Percentiles rank a stretch among this genome's conserved stretches.
Conservation (phyloP, 92 coral and sea anemone species). For the Pocillopora grandis region DNA sequence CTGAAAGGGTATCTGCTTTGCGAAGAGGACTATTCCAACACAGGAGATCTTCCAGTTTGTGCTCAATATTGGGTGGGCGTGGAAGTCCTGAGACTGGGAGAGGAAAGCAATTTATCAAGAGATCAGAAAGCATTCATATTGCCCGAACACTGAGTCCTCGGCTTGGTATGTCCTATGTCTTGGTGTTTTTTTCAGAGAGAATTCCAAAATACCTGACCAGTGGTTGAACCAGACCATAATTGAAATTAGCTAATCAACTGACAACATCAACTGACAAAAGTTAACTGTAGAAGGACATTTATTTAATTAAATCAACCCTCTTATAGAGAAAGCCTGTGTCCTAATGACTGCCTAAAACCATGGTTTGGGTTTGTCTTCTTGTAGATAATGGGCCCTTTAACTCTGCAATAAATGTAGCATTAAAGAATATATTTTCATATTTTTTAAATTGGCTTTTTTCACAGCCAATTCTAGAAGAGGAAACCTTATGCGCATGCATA, state of each 20-base stretch:
- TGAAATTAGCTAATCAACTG: no score
- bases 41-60: slow-evolving; percentile 72
- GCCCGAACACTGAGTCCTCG: slow-evolving; percentile 65
- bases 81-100: slow-evolving; percentile 54
- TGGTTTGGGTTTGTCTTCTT: no score
- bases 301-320: no score
- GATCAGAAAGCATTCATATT: slow-evolving; percentile 80
- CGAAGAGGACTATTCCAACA: slow-evolving; percentile 52
- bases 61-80: slow-evolving; percentile 74
- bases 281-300: no score
- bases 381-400: no score
- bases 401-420: no score
- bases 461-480: slow-evolving; percentile 52
- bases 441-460: background rate
- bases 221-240: no score
- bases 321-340: no score
- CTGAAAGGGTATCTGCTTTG: slow-evolving; percentile 50
- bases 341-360: no score
- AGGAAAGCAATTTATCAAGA: slow-evolving; percentile 34
- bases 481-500: slow-evolving; percentile 61
- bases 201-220: background rate
- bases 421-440: no score
- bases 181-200: background rate
- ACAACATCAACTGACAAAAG: no score
- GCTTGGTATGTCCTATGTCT: slow-evolving; percentile 53